Base-by-base conservation (phyloP, 2,888 invertebrate genomes). In the Tetheella fluctuosa region DNA sequence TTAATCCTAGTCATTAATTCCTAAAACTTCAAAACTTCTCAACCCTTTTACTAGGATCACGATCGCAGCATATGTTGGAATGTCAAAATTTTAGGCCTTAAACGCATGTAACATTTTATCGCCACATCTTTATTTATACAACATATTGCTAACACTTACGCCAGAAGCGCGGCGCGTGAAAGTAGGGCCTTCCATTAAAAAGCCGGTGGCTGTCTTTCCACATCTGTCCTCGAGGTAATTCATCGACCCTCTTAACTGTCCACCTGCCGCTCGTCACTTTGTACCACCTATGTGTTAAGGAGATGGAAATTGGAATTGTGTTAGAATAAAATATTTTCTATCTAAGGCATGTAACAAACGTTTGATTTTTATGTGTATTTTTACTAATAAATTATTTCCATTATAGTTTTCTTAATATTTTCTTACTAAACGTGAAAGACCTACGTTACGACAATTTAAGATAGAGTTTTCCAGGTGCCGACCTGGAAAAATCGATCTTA, bases 181-280 rank as follows among this genome's bases (percentile, higher is more conserved):
- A 70, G 65, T 64, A 61, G 61, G 55, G 64, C 59, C 58, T 64
- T 42, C 67, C 65, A 69, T 75, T 75, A 72, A 74, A 69, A 66
- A 61, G 53, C 57, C 60, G 60, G 58, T 23, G 15, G 15, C 25
- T 28, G 48, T 60, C 60, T 59, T 59, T 60, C 30, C 34, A 53
- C 58, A 66, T 59, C 64, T 52, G 55, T 34, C 48, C 48, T 48
- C 48, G 48, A 48, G 48, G 78, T 83, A 82, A 86, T 85, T 78
- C 83, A 81, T 83, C 79, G 82, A 79, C 79, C 81, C 79, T 77
- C 70, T 71, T 64, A 69, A 63, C 73, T 68, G 74, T 74, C 81
- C 88, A 88, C 86, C 88, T 88, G 88, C 80, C 81, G 74, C 86
- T 83, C 75, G 77, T 71, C 70, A 75, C 62, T 7, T 20, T 48